Evolutionary conservation across 2,888 invertebrate genomes (phyloP).

Genomic region (Lepidochrysops patricia): DNA sequence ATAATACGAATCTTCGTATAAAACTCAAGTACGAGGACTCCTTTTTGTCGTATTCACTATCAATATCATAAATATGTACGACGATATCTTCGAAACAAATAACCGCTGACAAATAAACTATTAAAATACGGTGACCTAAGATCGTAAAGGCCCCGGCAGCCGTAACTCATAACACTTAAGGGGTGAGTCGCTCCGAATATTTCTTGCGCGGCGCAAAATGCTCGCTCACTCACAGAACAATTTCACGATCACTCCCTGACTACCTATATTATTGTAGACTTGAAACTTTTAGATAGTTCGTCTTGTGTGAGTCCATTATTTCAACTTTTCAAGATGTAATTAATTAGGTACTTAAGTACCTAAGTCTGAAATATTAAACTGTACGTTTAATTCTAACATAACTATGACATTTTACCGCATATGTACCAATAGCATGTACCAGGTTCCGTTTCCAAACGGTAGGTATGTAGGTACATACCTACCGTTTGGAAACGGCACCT

Average conservation of each 20-base stretch:
- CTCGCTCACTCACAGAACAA: slow-evolving; percentile 41
- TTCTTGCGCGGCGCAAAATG: slow-evolving; percentile 54
- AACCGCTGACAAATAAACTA: slow-evolving; percentile 13
- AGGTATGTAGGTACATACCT: too few species aligned
- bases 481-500: too few species aligned
- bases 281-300: not conserved
- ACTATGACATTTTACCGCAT: too few species aligned
- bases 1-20: not conserved
- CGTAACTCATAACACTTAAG: slow-evolving; percentile 44
- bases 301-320: slow-evolving; percentile 4
- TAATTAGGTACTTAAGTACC: too few species aligned
- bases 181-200: slow-evolving; percentile 32
- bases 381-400: too few species aligned
- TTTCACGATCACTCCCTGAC: slow-evolving; percentile 23
- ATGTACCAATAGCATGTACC: too few species aligned
- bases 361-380: too few species aligned
- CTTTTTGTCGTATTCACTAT: not conserved
- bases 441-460: too few species aligned
- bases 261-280: slow-evolving; percentile 17
- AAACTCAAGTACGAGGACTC: not conserved
- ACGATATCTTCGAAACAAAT: slow-evolving; percentile 7
- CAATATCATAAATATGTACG: slow-evolving; percentile 1
- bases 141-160: slow-evolving; percentile 25
- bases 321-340: too few species aligned
- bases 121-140: slow-evolving; percentile 17